Base-by-base conservation (phyloP, 1,140 invertebrate genomes). In the Hylaeus volcanicus region DNA sequence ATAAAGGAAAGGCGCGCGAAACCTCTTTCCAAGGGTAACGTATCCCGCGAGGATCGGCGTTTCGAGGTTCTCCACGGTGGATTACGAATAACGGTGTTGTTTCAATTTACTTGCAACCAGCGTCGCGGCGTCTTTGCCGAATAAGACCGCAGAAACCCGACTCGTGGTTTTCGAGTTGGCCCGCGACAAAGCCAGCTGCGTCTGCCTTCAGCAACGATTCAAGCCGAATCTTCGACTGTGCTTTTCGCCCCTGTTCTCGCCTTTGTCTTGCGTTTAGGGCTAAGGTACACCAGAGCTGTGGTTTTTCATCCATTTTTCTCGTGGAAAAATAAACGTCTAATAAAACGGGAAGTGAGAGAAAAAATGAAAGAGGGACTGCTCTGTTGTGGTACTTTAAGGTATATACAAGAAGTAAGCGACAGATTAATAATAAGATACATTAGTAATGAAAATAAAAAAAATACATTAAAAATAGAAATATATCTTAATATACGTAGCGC, bases 1-100 rank as follows among this genome's bases (percentile, higher is more conserved):
- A 61, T n/a, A n/a, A 48, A 58, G n/a, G 37, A 1, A 11, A 0
- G 5, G 41, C 1, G 39, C 26, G 37, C 4, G 12, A 1, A 73
- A 69, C 74, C 69, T 74, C 76, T 60, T 74, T 85, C 70, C 56
- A 79, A 39, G 64, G 77, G 83, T 63, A 82, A 82, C 84, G 65
- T 86, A 48, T 58, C 83, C 60, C 84, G 48, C 39, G 83, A 74
- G 84, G 72, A 79, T 65, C 65, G 41, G 56, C 69, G 51, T 11
- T 51, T 51, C 51, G 8, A 43, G 51, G 63, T 77, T 43, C 61
- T 63, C 74, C 55, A 15, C 66, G 53, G 1, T 56, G 51, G 61
- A 75, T 82, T 65, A 75, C 60, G 84, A 86, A 82, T 85, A 86
- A 78, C 83, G 74, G 74, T 71, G 83, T 85, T 81, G 84, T 86